Evolutionary conservation across 2,888 invertebrate species (phyloP).

Genomic region (Platynereis dumerilii): DNA sequence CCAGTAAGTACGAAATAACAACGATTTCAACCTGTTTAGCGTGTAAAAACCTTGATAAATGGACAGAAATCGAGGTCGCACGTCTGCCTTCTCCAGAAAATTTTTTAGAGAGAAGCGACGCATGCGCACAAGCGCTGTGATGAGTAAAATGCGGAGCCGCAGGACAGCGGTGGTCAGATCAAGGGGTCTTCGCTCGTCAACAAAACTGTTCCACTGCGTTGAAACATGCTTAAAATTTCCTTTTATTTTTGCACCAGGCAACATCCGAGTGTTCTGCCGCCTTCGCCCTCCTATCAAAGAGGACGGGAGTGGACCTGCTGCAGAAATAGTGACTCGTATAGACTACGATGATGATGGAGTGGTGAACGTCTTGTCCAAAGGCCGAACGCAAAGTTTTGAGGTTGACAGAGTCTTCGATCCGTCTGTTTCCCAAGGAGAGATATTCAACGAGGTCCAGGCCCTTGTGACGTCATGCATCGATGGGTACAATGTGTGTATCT

Average conservation of each 20-base stretch:
- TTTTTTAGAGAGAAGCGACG: too few species aligned
- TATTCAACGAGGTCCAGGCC: constrained; percentile 56
- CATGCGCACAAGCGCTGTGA: too few species aligned
- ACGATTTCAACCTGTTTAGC: too few species aligned
- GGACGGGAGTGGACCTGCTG: constrained; percentile 46
- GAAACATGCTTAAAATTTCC: not conserved
- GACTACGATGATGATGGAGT: constrained; percentile 53
- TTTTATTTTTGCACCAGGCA: constrained; percentile 54
- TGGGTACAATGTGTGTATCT: constrained; percentile 59
- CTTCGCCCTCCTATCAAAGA: constrained; percentile 61
- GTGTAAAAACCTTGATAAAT: too few species aligned
- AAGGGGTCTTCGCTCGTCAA: too few species aligned
- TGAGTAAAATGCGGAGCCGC: too few species aligned
- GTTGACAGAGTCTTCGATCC: constrained; percentile 53
- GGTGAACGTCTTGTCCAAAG: constrained; percentile 39
- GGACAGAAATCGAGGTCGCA: too few species aligned
- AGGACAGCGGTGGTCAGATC: too few species aligned
- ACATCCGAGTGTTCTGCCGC: constrained; percentile 66
- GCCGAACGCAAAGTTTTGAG: constrained; percentile 52
- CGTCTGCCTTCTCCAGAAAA: too few species aligned
- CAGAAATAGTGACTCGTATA: constrained; percentile 43
- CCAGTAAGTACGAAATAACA: too few species aligned
- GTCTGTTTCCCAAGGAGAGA: constrained; percentile 50
- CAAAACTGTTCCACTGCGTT: not conserved
- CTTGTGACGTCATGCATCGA: constrained; percentile 56